These are phyloP conservation scores for Telmatherina bonti DNA, from an alignment of 2,797 vertebrate species.

Conservation along the genomic window DNA sequence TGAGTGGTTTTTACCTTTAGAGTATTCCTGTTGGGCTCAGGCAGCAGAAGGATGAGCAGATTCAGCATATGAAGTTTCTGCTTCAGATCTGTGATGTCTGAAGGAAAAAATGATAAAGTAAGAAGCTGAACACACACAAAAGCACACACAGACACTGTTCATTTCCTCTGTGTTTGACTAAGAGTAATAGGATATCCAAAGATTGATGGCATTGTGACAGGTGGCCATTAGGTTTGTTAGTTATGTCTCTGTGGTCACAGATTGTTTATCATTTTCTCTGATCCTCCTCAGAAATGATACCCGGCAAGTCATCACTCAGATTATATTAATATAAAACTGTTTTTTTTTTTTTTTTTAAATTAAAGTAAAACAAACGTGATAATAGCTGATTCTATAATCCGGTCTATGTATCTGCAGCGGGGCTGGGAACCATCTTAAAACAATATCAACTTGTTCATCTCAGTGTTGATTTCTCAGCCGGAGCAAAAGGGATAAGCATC, in stretches of 20 bases:
- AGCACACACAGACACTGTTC: conserved; percentile 35
- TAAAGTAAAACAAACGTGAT: conserved; percentile 34
- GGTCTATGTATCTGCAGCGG: conserved; percentile 17
- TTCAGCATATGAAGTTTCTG: conserved; percentile 92
- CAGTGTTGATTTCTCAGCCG: conserved; percentile 41
- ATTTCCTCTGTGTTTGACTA: conserved; percentile 74
- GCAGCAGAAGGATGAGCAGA: conserved; percentile 90
- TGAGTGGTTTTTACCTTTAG: conserved; percentile 84
- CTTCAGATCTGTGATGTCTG: conserved; percentile 89
- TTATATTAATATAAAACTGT: conserved; percentile 53
- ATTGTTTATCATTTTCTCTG: conserved; percentile 59
- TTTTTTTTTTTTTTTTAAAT: conserved; percentile 41
- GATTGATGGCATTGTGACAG: conserved; percentile 77
- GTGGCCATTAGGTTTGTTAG: conserved; percentile 71
- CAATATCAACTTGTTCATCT: conserved; percentile 63
- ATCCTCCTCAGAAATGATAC: conserved; percentile 41
- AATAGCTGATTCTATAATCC: conserved; percentile 15
- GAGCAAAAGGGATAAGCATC: conserved; percentile 44
- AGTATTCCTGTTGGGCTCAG: conserved; percentile 91
- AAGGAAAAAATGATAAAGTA: conserved; percentile 27
- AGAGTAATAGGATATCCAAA: conserved; percentile 63
- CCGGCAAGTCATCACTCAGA: conserved; percentile 64
- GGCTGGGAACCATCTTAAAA: conserved; percentile 19
- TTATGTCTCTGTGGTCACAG: conserved; percentile 57
- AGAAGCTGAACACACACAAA: conserved; percentile 24